Evolutionary conservation across 2,113 vertebrate genomes (phyloP).

Genomic region (Myocastor coypus): DNA sequence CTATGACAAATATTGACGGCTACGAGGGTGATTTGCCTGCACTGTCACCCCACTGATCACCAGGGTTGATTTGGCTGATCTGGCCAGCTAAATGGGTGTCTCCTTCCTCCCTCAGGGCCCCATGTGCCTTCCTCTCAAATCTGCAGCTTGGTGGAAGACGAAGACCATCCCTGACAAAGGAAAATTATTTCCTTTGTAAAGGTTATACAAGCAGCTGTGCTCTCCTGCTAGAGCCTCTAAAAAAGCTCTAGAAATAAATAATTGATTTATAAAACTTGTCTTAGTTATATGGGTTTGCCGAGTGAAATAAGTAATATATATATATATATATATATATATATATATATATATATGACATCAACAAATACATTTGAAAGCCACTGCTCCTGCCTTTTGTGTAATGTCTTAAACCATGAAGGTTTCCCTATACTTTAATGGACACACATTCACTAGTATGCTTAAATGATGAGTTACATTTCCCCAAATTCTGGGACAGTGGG

Average conservation of each 20-base stretch:
- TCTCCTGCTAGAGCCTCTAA: not conserved
- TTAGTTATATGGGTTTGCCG: conserved; percentile 54
- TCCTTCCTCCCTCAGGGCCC: not conserved
- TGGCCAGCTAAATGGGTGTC: not conserved
- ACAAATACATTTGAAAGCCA: conserved; percentile 46
- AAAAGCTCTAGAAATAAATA: conserved; percentile 24
- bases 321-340: conserved; percentile 19
- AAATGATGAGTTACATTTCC: not conserved
- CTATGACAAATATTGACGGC: conserved; percentile 34
- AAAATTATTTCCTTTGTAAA: not conserved
- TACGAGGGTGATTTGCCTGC: not conserved
- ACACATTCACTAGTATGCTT: not conserved
- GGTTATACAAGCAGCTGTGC: not conserved
- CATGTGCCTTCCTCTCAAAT: not conserved
- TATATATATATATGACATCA: conserved; percentile 10
- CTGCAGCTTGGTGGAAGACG: not conserved
- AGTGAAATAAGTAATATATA: not conserved
- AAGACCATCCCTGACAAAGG: not conserved
- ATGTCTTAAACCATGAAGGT: conserved; percentile 13
- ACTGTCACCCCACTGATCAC: not conserved
- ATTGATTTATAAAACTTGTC: conserved; percentile 34
- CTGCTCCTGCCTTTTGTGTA: conserved; percentile 17
- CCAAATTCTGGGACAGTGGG: conserved; percentile 21
- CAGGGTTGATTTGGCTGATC: not conserved
- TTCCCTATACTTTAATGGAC: conserved; percentile 18